Base-by-base conservation (phyloP, 2,797 vertebrate species). In the Myripristis jacobus region DNA sequence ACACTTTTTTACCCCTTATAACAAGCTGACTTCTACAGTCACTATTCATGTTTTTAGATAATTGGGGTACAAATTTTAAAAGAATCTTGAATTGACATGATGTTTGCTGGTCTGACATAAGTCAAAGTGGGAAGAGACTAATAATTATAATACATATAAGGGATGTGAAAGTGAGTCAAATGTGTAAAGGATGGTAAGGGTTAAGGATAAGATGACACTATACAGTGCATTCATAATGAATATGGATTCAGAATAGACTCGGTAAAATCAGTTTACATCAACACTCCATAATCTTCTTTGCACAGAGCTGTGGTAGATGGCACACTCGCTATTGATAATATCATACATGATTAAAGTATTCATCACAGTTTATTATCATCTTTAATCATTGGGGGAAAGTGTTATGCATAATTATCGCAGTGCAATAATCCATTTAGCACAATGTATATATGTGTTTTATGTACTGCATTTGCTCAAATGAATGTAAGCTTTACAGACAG, bases 401-500 rank as follows among this genome's bases (percentile, higher is more conserved):
- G 43, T 75, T 56, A 79, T 48, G 38, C 65, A 78, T 84, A 65
- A 71, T 77, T 73, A 79, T 79, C 69, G 29, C 82, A 74, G 85
- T 90, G 88, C 89, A 91, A 91, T 92, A 91, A 85, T 72, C 62
- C 57, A 25, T 83, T 66, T 79, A 86, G 77, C 71, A 72, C 71
- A 58, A 53, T 70, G 50, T 86, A 72, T 84, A 82, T 82, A 77
- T 70, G 68, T 78, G 70, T 79, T 88, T 86, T 72, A 56, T 84
- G 71, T 86, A 68, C 57, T 80, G 69, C 75, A 75, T 86, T 87
- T 90, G 66, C 59, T 85, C 4, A 79, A 83, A 79, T 85, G 84
- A 92, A 92, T 89, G 89, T 87, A 85, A 63, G 63, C 50, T 85
- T 87, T 69, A 80, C 51, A 71, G 64, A 70, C 18, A 60, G 73